Conservation (phyloP, 1,140 invertebrate genomes). For the Drosophila erecta region DNA sequence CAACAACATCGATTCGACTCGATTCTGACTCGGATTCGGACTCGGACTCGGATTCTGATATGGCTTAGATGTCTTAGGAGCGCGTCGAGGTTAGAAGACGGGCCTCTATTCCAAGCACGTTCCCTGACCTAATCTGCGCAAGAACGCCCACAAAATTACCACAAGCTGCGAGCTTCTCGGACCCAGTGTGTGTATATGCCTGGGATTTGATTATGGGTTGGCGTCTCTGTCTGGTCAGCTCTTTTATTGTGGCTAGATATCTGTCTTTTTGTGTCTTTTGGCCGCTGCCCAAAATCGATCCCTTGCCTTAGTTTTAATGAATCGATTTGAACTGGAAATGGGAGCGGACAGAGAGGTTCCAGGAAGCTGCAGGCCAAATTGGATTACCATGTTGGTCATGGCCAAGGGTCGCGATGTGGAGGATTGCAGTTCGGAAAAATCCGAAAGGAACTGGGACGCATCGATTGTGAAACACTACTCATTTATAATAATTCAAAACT, state of each 20-base stretch:
- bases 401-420: conserved; percentile 12
- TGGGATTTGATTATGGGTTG: conserved; percentile 49
- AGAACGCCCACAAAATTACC: conserved; percentile 84
- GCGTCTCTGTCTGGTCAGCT: conserved; percentile 47
- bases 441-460: not conserved
- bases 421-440: conserved; percentile 8
- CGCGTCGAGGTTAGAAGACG: conserved; percentile 7
- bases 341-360: conserved; percentile 55
- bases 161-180: conserved; percentile 76
- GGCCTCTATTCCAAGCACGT: conserved; percentile 78
- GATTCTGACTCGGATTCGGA: conserved; percentile 37
- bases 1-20: conserved; percentile 40
- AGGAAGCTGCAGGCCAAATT: conserved; percentile 66
- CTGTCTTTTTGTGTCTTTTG: conserved; percentile 41
- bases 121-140: conserved; percentile 83
- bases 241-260: conserved; percentile 40
- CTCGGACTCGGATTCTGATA: conserved; percentile 46
- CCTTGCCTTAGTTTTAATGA: conserved; percentile 68
- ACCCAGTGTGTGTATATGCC: conserved; percentile 21
- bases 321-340: conserved; percentile 74
- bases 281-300: conserved; percentile 56
- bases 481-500: too few species aligned
- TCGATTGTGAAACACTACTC: too few species aligned
- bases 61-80: conserved; percentile 70
- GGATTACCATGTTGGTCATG: conserved; percentile 71